Base-by-base conservation (phyloP, 2,797 vertebrate genomes). In the Mus caroli region DNA sequence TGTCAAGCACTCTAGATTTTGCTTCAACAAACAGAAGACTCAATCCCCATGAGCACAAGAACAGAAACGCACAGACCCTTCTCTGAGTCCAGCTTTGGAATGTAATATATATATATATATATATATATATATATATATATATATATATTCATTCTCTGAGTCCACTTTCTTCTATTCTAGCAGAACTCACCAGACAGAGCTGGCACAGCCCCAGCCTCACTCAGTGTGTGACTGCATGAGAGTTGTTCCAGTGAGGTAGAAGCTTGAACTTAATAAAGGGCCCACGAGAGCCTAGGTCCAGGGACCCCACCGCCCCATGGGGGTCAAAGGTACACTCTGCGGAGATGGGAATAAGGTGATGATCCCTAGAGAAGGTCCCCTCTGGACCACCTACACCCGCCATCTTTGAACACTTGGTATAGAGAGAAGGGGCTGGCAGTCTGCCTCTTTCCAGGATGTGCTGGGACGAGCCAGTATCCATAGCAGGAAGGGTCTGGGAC, bases 191-290 rank as follows among this genome's bases (percentile, higher is more conserved):
- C 10, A 67, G 62, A 34, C 76, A 8, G 62, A 73, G 19, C 8
- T 46, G 34, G 17, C 22, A 34, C 0, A 50, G 12, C 37, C 37
- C 0, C n/a, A 19, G 6, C 6, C 58, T 43, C 0, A 1, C 28
- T 40, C 50, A 3, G 31, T 2, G 19, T 60, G 60, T 28, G 20
- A 37, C 7, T 24, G 40, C 37, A 22, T 17, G 40, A 64, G 20
- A 0, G 24, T 40, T 15, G n/a, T 31, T 24, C 13, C 31, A 9
- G 5, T 0, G 0, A 0, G 46, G 31, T 2, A 19, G 40, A 26
- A 37, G 15, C 19, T 2, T 17, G 22, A 6, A 24, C 52, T 64
- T 14, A 17, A 17, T 13, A 40, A 69, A 62, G 73, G 26, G 28
- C 52, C 67, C 58, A 50, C 79, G 2, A 46, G 6, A 83, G n/a